Base-by-base conservation (phyloP, 2,797 vertebrate genomes). In the Podargus strigoides region DNA sequence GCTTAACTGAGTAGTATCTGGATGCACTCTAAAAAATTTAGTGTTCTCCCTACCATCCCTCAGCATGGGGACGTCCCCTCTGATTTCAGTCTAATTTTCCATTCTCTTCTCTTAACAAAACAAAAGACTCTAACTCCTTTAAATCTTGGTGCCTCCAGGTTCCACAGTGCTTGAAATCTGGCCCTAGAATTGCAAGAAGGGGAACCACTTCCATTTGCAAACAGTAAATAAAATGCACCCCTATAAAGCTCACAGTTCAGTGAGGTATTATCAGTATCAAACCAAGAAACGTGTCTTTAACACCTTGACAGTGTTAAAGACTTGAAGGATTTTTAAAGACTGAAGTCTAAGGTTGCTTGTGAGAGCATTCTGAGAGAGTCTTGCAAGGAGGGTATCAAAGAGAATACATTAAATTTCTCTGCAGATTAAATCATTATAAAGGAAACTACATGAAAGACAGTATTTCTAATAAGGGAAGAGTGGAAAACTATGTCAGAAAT, bases 401-500 rank as follows among this genome's bases (percentile, higher is more conserved):
- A 80, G 88, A 96, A 92, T 81, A 75, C 53, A 87, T 89, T 93
- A 94, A 60, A n/a, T 86, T 92, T 94, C 75, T 93, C 81, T 75
- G 44, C 70, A 93, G 85, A 95, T 94, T 73, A 96, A 96, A 91
- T 56, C 15, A 72, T 92, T 89, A 49, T 80, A 83, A 88, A 92
- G 88, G 63, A 47, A 97, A 41, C 55, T 27, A 85, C 76, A 90
- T 87, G 93, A 97, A 97, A 95, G 92, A 68, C 72, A 78, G 74
- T 58, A 74, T 87, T 85, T 90, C 91, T 93, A 83, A 88, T 60
- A 58, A 87, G 27, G 66, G 42, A 55, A 83, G 88, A 95, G 74
- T 86, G 84, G 79, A 85, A 92, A 95, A 89, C 62, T 89, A 36
- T 91, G 89, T 74, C 86, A 70, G 80, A 79, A 96, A 96, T 95